These are phyloP conservation scores for Halocaridina rubra DNA, from an alignment of 2,888 invertebrate species.

Conservation along the genomic window DNA sequence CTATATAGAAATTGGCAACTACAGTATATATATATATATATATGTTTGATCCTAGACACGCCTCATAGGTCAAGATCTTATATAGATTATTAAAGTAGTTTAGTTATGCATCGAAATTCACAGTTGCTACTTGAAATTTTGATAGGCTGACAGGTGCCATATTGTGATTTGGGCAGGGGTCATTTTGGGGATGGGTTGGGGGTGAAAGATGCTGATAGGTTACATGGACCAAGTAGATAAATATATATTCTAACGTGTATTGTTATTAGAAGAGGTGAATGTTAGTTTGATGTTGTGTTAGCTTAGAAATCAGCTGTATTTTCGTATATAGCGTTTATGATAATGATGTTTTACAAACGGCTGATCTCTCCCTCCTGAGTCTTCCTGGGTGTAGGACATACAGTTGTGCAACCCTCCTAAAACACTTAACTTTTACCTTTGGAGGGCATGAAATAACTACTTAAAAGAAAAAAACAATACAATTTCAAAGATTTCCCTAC, in stretches of 20 bases:
- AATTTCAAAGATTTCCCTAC: not conserved
- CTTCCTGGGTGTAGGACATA: conserved; percentile 39
- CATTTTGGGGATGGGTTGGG: not conserved
- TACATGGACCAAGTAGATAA: conserved; percentile 32
- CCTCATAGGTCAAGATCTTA: too few relatives aligned
- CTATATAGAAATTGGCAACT: conserved; percentile 20
- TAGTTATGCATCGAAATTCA: not conserved
- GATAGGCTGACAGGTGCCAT: conserved; percentile 39
- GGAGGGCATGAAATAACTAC: not conserved
- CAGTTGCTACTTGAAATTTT: not conserved
- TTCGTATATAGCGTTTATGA: too few relatives aligned
- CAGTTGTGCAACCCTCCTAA: not conserved
- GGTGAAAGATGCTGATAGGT: not conserved
- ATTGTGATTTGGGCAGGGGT: conserved; percentile 9
- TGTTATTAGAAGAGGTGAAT: conserved; percentile 32
- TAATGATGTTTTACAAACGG: conserved; percentile 28
- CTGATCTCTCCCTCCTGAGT: conserved; percentile 40
- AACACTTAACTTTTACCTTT: not conserved
- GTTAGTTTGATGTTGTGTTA: conserved; percentile 39
- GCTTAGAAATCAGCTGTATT: conserved; percentile 33
- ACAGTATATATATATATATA: too few relatives aligned
- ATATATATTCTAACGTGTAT: not conserved
- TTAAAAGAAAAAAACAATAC: not conserved
- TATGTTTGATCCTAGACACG: conserved; percentile 21
- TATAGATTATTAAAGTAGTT: not conserved